Conservation (phyloP, 64 coral and sea anemone genomes). For the Montipora foliosa region DNA sequence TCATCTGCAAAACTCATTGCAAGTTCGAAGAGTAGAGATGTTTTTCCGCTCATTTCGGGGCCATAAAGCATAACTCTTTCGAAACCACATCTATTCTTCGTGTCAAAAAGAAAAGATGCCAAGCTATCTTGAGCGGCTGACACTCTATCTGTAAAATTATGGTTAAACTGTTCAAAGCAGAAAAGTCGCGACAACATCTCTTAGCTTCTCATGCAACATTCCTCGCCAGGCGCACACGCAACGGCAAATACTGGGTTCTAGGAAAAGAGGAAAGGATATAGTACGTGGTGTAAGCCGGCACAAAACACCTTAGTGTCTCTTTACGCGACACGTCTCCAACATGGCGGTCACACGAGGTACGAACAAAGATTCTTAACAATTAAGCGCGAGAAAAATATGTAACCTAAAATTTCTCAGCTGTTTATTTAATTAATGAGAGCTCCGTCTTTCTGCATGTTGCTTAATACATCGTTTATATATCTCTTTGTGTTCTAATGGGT, state of each 20-base stretch:
- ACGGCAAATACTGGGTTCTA: slow-evolving; percentile 1
- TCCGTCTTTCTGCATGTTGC: too few species aligned
- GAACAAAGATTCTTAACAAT: too few species aligned
- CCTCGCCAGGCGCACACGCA: not conserved
- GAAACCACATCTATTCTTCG: not conserved
- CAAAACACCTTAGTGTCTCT: too few species aligned
- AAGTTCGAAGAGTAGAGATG: slow-evolving; percentile 79
- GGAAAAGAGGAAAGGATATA: not conserved
- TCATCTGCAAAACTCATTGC: slow-evolving; percentile 85
- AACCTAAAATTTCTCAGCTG: too few species aligned
- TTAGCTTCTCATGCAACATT: not conserved
- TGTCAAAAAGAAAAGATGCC: slow-evolving; percentile 43
- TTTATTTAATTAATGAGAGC: too few species aligned
- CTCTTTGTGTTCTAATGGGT: too few species aligned
- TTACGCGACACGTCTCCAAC: too few species aligned
- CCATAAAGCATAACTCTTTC: slow-evolving; percentile 59
- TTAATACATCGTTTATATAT: too few species aligned
- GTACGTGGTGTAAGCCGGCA: too few species aligned
- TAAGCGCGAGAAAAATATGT: too few species aligned
- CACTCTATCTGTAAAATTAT: not conserved
- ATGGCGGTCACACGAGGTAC: too few species aligned
- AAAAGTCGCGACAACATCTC: slow-evolving; percentile 63
- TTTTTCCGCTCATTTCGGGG: slow-evolving; percentile 64
- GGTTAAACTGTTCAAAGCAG: not conserved
- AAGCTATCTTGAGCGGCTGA: not conserved